These are phyloP conservation scores for Petrolisthes cinctipes DNA, from an alignment of 2,888 invertebrate species.

Conservation along the genomic window DNA sequence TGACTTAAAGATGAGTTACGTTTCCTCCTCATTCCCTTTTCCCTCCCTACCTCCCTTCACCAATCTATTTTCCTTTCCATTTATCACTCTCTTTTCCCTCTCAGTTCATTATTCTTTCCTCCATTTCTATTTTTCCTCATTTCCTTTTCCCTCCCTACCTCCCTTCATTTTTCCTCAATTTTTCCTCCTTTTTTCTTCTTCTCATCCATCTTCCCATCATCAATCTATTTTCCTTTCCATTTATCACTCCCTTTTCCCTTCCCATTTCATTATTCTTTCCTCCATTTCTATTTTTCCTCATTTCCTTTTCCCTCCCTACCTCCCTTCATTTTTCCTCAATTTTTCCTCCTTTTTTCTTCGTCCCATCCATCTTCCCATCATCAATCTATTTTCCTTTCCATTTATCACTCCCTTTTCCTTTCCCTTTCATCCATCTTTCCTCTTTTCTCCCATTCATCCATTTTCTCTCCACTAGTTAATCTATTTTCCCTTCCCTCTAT, in stretches of 20 bases:
- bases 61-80: neutral
- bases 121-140: neutral
- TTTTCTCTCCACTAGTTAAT: neutral
- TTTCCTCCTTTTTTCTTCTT: neutral
- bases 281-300: neutral
- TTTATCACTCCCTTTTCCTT: neutral
- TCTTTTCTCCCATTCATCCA: neutral
- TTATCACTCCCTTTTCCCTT: neutral
- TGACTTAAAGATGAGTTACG: neutral
- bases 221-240: neutral
- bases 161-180: neutral
- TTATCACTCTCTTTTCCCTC: neutral
- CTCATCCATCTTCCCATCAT: neutral
- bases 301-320: neutral
- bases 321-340: neutral
- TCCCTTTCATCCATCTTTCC: neutral
- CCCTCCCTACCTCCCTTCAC: neutral
- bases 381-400: neutral
- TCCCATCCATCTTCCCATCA: neutral
- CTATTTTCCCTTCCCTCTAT: constrained; percentile 1
- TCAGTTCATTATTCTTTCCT: neutral
- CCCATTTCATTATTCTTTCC: neutral
- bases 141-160: neutral
- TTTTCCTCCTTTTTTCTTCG: neutral
- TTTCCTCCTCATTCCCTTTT: neutral